phyloP scores from a whole-genome alignment of 2,113 vertebrate species.

The Apus apus region DNA sequence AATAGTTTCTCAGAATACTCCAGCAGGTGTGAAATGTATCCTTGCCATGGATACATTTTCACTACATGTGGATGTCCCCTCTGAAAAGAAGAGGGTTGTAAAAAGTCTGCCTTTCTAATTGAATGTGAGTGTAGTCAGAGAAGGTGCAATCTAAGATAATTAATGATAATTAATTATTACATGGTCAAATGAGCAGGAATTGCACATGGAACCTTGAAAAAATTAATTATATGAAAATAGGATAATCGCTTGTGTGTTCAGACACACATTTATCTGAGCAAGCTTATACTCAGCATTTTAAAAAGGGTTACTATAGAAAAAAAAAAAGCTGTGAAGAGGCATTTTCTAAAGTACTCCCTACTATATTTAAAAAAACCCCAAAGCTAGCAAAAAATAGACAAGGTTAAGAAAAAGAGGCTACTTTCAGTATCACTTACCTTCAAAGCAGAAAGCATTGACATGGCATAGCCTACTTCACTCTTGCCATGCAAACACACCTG shows the following conservation, averaged over 20 bases:
- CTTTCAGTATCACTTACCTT: slow-evolving; percentile 33
- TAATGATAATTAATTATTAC: slow-evolving; percentile 81
- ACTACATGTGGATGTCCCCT: slow-evolving; percentile 24
- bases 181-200: slow-evolving; percentile 80
- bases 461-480: not conserved
- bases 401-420: slow-evolving; percentile 28
- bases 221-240: slow-evolving; percentile 77
- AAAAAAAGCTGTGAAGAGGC: slow-evolving; percentile 24
- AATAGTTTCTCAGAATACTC: slow-evolving; percentile 56
- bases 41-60: not conserved
- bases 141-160: slow-evolving; percentile 78
- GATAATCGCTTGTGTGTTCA: slow-evolving; percentile 72
- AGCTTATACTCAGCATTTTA: slow-evolving; percentile 51
- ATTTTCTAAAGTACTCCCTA: slow-evolving; percentile 42
- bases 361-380: not conserved
- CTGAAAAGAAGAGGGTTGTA: slow-evolving; percentile 47
- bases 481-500: not conserved
- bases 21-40: not conserved
- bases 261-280: slow-evolving; percentile 62
- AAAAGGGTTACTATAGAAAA: slow-evolving; percentile 31
- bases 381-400: slow-evolving; percentile 26
- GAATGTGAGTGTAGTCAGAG: slow-evolving; percentile 50
- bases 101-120: slow-evolving; percentile 67
- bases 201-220: slow-evolving; percentile 66
- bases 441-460: not conserved